Base-by-base conservation (phyloP, 2,113 vertebrate genomes). In the Xenus cinereus region DNA sequence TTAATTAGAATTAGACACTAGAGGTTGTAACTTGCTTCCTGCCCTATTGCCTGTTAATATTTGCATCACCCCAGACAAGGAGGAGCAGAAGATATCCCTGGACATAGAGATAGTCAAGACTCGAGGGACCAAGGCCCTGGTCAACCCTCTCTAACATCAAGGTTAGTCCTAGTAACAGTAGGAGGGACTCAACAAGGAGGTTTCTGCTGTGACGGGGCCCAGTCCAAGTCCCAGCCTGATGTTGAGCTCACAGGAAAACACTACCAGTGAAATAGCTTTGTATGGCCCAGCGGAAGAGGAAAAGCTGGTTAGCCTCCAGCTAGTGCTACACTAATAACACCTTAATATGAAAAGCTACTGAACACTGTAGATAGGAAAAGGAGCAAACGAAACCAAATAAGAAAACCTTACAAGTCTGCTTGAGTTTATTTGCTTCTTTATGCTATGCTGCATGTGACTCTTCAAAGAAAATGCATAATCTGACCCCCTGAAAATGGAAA, bases 191-290 rank as follows among this genome's bases (percentile, higher is more conserved):
- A 28, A 8, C 4, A 19, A 14, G 26, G 21, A 46, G 10, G 5
- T 22, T 63, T 53, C n/a, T 54, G 11, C 24, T 51, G 35, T 1
- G 0, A 7, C 4, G 4, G 22, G 18, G 8, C 17, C 18, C 0
- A 20, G 15, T 30, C 18, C 7, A 37, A n/a, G 27, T 14, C 24
- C n/a, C 12, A 45, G 54, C 26, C 74, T 9, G 13, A 24, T 7
- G 5, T 7, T n/a, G 50, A 71, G 14, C 5, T 33, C 39, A 27
- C 7, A 43, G 22, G 48, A 83, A 74, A 81, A 45, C 12, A 19
- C 10, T 2, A 1, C 3, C 39, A n/a, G 4, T 3, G 28, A 33
- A 16, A 50, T 4, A 28, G 15, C 21, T 48, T 22, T 1, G 0
- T 10, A 0, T 3, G 14, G 37, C 60, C 22, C 17, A n/a, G 41